Evolutionary conservation across 2,888 invertebrate genomes (phyloP).

Genomic region (Drosophila paranaensis): DNA sequence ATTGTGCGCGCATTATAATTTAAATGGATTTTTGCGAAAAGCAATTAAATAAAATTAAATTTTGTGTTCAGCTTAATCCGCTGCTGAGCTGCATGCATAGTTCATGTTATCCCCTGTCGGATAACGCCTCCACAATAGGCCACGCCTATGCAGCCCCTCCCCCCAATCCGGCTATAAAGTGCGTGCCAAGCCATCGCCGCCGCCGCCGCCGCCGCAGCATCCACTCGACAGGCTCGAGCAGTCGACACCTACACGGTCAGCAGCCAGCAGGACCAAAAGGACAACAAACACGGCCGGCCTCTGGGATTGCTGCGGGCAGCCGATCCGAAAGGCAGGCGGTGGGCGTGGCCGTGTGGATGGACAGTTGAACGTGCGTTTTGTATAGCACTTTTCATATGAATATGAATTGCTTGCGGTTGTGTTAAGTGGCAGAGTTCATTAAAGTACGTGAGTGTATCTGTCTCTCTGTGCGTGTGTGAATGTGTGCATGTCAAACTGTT

Average conservation of each 20-base stretch:
- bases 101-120: conserved; percentile 71
- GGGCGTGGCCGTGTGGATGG: conserved; percentile 14
- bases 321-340: not conserved
- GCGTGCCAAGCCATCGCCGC: conserved; percentile 59
- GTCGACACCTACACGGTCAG: conserved; percentile 64
- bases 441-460: conserved; percentile 20
- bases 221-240: conserved; percentile 69
- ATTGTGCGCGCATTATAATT: conserved; percentile 72
- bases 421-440: conserved; percentile 73
- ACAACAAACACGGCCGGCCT: conserved; percentile 30
- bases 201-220: conserved; percentile 45
- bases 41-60: conserved; percentile 80
- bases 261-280: conserved; percentile 48
- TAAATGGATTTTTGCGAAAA: conserved; percentile 79
- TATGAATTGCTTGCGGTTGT: conserved; percentile 77
- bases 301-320: conserved; percentile 2
- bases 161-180: conserved; percentile 42
- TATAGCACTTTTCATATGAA: conserved; percentile 73
- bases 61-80: conserved; percentile 74
- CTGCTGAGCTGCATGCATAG: conserved; percentile 74
- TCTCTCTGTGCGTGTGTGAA: not conserved
- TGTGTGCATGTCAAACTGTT: conserved; percentile 9
- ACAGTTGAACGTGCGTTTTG: conserved; percentile 60
- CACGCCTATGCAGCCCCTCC: not conserved
- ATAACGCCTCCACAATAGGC: conserved; percentile 36